A percentile compares a stretch with the other conserved stretches of the same genome.
phyloP scores from a whole-genome alignment of 2,797 vertebrate species.

The Garrulus glandarius region DNA sequence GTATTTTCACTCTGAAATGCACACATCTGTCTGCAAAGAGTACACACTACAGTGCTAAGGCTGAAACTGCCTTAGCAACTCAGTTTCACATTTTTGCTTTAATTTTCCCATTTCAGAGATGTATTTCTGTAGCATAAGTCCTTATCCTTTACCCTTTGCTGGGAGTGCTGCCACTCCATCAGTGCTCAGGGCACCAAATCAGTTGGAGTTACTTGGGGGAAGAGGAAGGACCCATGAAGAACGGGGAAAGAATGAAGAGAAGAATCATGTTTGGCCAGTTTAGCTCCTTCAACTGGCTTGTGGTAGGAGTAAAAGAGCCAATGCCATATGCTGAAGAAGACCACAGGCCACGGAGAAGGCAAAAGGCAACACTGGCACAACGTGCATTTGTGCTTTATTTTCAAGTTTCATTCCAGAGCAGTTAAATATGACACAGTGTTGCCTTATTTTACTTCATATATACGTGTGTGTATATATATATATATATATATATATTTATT shows the following conservation, averaged over 20 bases:
- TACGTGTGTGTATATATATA: fast-evolving
- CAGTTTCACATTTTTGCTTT: neutral
- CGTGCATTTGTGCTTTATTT: neutral
- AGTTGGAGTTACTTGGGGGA: neutral
- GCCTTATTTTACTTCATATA: neutral
- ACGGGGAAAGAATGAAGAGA: neutral
- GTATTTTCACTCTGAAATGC: neutral
- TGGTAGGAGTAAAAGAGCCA: neutral
- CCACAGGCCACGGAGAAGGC: neutral
- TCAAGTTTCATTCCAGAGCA: neutral
- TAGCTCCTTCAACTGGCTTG: neutral
- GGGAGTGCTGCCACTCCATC: neutral
- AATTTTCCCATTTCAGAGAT: neutral
- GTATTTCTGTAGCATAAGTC: neutral
- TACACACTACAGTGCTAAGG: neutral
- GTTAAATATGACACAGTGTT: neutral
- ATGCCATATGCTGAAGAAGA: neutral
- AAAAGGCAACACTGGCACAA: neutral
- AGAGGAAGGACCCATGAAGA: neutral
- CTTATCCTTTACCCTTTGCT: neutral
- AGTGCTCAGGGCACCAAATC: neutral
- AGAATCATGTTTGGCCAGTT: neutral
- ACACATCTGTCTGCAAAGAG: neutral
- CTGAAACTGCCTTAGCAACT: neutral
- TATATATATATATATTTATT: neutral